A percentile compares a stretch with the other conserved stretches of the same genome.
Evolutionary conservation across 2,113 vertebrate species (phyloP).

Genomic region (Albula goreensis): DNA sequence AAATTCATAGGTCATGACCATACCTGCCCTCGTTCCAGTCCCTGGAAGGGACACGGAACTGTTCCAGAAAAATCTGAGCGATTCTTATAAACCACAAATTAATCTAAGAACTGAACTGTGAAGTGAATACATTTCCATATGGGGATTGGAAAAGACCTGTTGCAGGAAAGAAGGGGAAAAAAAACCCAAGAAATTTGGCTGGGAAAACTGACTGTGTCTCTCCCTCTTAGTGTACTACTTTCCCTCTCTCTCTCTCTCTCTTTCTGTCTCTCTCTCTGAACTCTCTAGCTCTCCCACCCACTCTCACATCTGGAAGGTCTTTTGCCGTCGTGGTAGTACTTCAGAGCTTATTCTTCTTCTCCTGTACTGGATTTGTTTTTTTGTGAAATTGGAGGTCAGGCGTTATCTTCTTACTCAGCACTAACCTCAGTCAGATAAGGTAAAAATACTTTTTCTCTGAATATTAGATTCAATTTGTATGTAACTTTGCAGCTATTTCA

Average conservation of each 20-base stretch:
- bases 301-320: conserved; percentile 81
- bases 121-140: conserved; percentile 59
- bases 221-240: conserved; percentile 41
- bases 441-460: conserved; percentile 39
- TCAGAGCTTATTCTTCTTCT: conserved; percentile 45
- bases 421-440: conserved; percentile 37
- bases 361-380: conserved; percentile 73
- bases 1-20: not conserved
- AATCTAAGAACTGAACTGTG: conserved; percentile 18
- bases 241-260: conserved; percentile 52
- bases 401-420: conserved; percentile 42
- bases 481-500: not conserved
- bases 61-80: not conserved
- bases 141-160: conserved; percentile 33
- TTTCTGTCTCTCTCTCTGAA: conserved; percentile 26
- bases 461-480: not conserved
- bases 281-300: conserved; percentile 51
- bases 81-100: conserved; percentile 5
- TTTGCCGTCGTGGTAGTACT: conserved; percentile 61
- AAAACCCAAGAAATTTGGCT: conserved; percentile 70
- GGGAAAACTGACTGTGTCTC: conserved; percentile 55
- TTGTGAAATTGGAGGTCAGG: conserved; percentile 50
- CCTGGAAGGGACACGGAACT: conserved; percentile 3
- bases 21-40: not conserved
- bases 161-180: conserved; percentile 17